Evolutionary conservation across 2,797 vertebrate genomes (phyloP).

Genomic region (Scolopax rusticola): DNA sequence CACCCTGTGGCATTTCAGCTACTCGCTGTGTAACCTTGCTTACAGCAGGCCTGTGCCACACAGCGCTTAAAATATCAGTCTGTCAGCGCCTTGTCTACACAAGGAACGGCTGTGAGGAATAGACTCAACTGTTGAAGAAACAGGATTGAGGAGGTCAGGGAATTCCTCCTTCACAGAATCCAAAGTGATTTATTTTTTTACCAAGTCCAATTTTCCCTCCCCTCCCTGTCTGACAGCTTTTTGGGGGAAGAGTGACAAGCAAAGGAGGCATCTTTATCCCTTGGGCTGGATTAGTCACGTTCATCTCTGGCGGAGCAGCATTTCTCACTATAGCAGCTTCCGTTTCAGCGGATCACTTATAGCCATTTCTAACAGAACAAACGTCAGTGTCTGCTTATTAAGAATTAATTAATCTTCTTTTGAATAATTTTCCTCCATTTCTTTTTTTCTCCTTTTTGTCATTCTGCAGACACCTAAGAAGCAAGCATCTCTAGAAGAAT

Average conservation of each 20-base stretch:
- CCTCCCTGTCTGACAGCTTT: slow-evolving; percentile 60
- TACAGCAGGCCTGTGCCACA: slow-evolving; percentile 63
- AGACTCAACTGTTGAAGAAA: slow-evolving; percentile 68
- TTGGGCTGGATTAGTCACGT: slow-evolving; percentile 65
- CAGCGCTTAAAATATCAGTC: slow-evolving; percentile 66
- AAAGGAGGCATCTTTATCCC: slow-evolving; percentile 64
- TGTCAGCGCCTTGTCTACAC: slow-evolving; percentile 68
- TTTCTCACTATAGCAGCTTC: slow-evolving; percentile 44
- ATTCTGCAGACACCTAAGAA: slow-evolving; percentile 49
- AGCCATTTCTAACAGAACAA: slow-evolving; percentile 48
- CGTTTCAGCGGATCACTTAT: slow-evolving; percentile 29
- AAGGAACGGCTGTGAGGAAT: slow-evolving; percentile 42
- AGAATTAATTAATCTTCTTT: slow-evolving; percentile 45
- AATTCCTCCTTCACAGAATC: slow-evolving; percentile 69
- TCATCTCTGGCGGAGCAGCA: slow-evolving; percentile 17
- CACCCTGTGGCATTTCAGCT: slow-evolving; percentile 52
- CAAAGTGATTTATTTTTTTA: slow-evolving; percentile 69
- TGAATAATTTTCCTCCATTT: slow-evolving; percentile 57
- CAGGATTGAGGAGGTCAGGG: slow-evolving; percentile 70
- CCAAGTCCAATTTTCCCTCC: slow-evolving; percentile 50
- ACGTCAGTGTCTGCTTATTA: slow-evolving; percentile 37
- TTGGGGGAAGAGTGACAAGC: slow-evolving; percentile 55
- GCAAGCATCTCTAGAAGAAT: neutral
- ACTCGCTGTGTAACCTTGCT: slow-evolving; percentile 61
- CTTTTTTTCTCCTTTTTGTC: slow-evolving; percentile 48